Evolutionary conservation across 2,888 invertebrate genomes (phyloP).

Genomic region (Brachyptera risi): DNA sequence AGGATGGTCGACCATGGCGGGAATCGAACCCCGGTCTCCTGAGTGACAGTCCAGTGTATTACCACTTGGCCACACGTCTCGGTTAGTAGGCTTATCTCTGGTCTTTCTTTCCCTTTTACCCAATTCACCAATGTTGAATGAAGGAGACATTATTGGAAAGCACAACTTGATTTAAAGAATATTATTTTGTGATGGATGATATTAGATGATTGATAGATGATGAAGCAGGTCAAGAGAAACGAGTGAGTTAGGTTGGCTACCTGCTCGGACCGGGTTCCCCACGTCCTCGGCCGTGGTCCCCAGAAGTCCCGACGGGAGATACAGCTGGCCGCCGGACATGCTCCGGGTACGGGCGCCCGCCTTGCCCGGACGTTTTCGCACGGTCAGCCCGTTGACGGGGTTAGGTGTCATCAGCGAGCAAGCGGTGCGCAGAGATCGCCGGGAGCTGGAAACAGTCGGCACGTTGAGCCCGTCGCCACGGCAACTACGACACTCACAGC

Average conservation of each 20-base stretch:
- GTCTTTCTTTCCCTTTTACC: too few species aligned
- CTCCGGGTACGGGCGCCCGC: conserved; percentile 6
- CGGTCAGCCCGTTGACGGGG: not conserved
- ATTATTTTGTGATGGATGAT: too few species aligned
- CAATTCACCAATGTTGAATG: too few species aligned
- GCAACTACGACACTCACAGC: too few species aligned
- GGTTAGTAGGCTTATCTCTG: too few species aligned
- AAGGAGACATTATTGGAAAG: too few species aligned
- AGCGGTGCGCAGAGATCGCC: conserved; percentile 35
- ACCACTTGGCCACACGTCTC: too few species aligned
- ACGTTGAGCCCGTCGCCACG: not conserved
- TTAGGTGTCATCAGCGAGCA: conserved; percentile 37
- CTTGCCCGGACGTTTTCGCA: not conserved
- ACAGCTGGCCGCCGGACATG: conserved; percentile 31
- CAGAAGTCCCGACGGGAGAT: conserved; percentile 41
- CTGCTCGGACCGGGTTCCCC: conserved; percentile 7
- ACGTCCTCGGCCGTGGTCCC: conserved; percentile 45
- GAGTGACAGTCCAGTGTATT: too few species aligned
- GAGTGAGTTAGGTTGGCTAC: not conserved
- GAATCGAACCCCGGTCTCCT: too few species aligned
- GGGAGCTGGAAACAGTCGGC: not conserved
- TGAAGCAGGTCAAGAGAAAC: too few species aligned
- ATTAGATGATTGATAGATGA: too few species aligned
- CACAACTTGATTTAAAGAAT: not conserved
- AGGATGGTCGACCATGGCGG: too few species aligned